Base-by-base conservation (phyloP, 2,113 vertebrate genomes). In the Semnornis frantzii region DNA sequence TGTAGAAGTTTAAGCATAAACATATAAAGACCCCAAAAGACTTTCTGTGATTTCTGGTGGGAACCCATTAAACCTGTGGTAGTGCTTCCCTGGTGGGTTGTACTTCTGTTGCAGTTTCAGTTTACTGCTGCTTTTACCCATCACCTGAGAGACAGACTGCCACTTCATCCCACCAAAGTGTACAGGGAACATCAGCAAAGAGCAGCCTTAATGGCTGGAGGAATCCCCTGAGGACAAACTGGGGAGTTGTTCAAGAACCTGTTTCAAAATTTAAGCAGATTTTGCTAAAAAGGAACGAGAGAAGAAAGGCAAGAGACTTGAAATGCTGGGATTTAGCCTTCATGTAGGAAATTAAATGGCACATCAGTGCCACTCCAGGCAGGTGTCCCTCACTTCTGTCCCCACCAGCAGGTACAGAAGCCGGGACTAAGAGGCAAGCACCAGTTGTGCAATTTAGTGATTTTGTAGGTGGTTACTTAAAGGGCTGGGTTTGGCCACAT, bases 121-220 rank as follows among this genome's bases (percentile, higher is more conserved):
- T 96, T 97, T 95, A 91, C 92, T 93, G 95, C 96, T 89, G 94
- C 95, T 96, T 93, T 96, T 90, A 82, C 93, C 96, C 93, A 69
- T 79, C 91, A 25, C 73, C 92, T 84, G 78, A 94, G 82, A 95
- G 96, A 63, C 94, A 95, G 95, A 59, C 70, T 97, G 94, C 92
- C 95, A 71, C 90, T 97, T 90, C 95, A 93, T 72, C 92, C 79
- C 92, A 81, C 91, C 92, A 85, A 95, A 96, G 93, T 44, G 90
- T 95, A 90, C 30, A 27, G 92, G 90, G 75, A 95, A 88, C 94
- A 95, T 92, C 94, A 77, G 85, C 70, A 95, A 92, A 89, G 92
- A 97, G 96, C 88, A 58, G 90, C 86, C 78, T 55, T 92, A 92
- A 95, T 94, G 95, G 90, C 14, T 76, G 90, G 62, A 34, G 87